A percentile compares a stretch with the other conserved stretches of the same genome.
Conservation (phyloP, 2,797 vertebrate species). For the Falco concolor region DNA sequence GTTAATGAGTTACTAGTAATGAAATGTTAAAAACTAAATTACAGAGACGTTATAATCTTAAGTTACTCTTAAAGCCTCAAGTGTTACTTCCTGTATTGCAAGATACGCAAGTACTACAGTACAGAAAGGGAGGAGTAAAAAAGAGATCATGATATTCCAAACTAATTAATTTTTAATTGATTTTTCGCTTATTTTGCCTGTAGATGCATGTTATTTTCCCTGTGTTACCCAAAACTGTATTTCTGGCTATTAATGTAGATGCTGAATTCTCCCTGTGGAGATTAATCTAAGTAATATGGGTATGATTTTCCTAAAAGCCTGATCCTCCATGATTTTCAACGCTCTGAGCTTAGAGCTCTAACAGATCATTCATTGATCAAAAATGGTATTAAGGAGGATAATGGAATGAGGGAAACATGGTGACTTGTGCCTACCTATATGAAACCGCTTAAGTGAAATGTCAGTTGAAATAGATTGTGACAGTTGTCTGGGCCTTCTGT, state of each 20-base stretch:
- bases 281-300: not conserved
- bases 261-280: not conserved
- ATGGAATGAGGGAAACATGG: not conserved
- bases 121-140: not conserved
- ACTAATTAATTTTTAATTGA: not conserved
- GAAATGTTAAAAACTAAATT: not conserved
- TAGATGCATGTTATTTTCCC: not conserved
- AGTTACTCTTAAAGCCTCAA: not conserved
- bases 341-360: not conserved
- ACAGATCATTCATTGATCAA: not conserved
- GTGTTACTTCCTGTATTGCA: not conserved
- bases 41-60: not conserved
- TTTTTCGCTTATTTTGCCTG: not conserved
- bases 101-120: not conserved
- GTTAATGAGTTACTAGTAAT: not conserved
- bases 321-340: not conserved
- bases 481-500: not conserved
- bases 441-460: not conserved
- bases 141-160: not conserved
- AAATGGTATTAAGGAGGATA: not conserved
- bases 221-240: not conserved
- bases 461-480: fast-evolving
- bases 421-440: not conserved
- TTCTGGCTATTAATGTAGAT: not conserved
- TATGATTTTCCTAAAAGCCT: not conserved